These are phyloP conservation scores for Agrochola litura DNA, from an alignment of 2,888 invertebrate species.

Conservation along the genomic window DNA sequence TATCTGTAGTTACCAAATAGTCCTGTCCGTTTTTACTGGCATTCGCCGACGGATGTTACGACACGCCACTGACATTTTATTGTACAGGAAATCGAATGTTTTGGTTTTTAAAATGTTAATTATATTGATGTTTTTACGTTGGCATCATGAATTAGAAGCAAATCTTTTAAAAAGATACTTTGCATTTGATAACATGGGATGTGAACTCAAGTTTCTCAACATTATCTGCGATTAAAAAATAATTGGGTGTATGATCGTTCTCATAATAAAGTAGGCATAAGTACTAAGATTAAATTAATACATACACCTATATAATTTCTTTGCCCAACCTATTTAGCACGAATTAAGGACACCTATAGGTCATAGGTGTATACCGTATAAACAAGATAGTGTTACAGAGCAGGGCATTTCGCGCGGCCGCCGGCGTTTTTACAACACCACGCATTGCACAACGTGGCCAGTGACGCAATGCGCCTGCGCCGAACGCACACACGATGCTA, in stretches of 20 bases:
- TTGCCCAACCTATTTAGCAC: constrained; percentile 5
- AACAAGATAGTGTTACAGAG: constrained; percentile 20
- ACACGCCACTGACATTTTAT: constrained; percentile 71
- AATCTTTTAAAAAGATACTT: constrained; percentile 24
- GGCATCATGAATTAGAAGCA: constrained; percentile 26
- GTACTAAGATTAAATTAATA: not conserved
- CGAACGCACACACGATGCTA: constrained; percentile 61
- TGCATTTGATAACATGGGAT: constrained; percentile 7
- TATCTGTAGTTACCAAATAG: constrained; percentile 64
- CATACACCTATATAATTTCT: constrained; percentile 4
- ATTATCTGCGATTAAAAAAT: not conserved
- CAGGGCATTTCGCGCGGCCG: constrained; percentile 52
- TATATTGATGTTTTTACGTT: constrained; percentile 49
- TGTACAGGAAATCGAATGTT: constrained; percentile 74
- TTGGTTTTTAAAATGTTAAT: constrained; percentile 62
- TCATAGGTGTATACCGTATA: not conserved
- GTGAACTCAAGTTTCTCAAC: constrained; percentile 19
- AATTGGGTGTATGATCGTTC: not conserved
- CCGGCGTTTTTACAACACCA: constrained; percentile 68
- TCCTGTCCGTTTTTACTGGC: constrained; percentile 62
- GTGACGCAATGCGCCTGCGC: constrained; percentile 67
- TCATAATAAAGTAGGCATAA: constrained; percentile 6
- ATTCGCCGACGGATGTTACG: constrained; percentile 73
- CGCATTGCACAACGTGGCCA: constrained; percentile 65
- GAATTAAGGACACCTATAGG: constrained; percentile 4